Evolutionary conservation across 1,140 invertebrate genomes (phyloP).

Genomic region (Helicoverpa armigera): DNA sequence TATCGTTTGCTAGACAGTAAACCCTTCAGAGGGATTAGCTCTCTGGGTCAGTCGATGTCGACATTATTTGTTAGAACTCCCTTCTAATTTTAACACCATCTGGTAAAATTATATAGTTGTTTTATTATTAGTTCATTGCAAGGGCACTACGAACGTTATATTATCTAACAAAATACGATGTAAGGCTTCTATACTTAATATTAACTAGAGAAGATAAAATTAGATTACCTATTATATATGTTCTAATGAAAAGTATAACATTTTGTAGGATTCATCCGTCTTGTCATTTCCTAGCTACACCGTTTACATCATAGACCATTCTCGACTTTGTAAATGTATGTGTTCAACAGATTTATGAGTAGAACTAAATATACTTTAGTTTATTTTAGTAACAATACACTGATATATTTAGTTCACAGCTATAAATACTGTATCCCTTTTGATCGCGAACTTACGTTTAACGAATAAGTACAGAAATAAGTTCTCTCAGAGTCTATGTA

Average conservation of each 20-base stretch:
- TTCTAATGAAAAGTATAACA: too few relatives aligned
- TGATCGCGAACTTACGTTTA: not conserved
- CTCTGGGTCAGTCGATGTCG: too few relatives aligned
- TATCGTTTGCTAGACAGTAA: too few relatives aligned
- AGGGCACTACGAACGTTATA: not conserved
- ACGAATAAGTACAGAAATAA: not conserved
- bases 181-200: not conserved
- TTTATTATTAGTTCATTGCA: not conserved
- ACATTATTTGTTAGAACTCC: too few relatives aligned
- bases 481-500: not conserved
- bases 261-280: too few relatives aligned
- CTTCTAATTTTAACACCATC: not conserved
- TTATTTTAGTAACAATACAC: conserved; percentile 16
- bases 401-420: conserved; percentile 10
- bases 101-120: not conserved
- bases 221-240: too few relatives aligned
- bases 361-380: not conserved
- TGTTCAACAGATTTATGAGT: not conserved
- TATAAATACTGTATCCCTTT: conserved; percentile 6
- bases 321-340: not conserved
- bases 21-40: too few relatives aligned
- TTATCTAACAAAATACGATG: not conserved
- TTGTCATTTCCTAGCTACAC: too few relatives aligned
- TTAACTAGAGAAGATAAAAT: not conserved
- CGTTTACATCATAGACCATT: too few relatives aligned